A percentile compares a stretch with the other conserved stretches of the same genome.
phyloP scores from a whole-genome alignment of 2,888 invertebrate genomes.

The Alloplasta piceator region DNA sequence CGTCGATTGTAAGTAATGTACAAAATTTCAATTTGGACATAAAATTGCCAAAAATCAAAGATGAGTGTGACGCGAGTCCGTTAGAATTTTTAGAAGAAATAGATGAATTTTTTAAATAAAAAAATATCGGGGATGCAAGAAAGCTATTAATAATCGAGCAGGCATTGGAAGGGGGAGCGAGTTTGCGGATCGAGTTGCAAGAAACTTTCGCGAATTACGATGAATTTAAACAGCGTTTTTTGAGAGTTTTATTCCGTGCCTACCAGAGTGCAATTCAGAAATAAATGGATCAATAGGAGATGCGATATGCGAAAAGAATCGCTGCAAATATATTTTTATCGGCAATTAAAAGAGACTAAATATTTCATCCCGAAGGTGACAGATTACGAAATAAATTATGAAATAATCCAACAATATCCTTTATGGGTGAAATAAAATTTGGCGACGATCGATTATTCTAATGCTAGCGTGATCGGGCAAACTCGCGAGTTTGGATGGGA shows the following conservation, averaged over 20 bases:
- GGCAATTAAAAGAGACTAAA: not conserved
- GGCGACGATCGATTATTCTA: slow-evolving; percentile 16
- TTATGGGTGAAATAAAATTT: slow-evolving; percentile 25
- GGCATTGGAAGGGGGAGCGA: slow-evolving; percentile 6
- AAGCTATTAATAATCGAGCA: slow-evolving; percentile 13
- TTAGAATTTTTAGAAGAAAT: slow-evolving; percentile 6
- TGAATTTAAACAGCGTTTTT: slow-evolving; percentile 18
- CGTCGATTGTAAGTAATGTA: not conserved
- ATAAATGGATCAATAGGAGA: not conserved
- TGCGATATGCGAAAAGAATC: not conserved
- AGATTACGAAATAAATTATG: slow-evolving; percentile 19
- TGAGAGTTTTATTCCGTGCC: slow-evolving; percentile 33
- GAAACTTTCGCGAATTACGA: slow-evolving; percentile 9
- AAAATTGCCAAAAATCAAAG: not conserved
- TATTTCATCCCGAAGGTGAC: slow-evolving; percentile 6
- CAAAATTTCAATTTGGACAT: not conserved
- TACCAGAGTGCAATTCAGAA: not conserved
- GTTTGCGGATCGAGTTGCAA: slow-evolving; percentile 2
- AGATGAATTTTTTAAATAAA: slow-evolving; percentile 12
- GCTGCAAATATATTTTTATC: not conserved
- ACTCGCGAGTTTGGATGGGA: slow-evolving; percentile 37
- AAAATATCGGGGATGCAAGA: slow-evolving; percentile 13
- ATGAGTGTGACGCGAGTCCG: not conserved
- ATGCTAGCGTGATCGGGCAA: not conserved
- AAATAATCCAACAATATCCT: slow-evolving; percentile 28